Evolutionary conservation across 2,797 vertebrate species (phyloP).

Genomic region (Anguilla marmorata): DNA sequence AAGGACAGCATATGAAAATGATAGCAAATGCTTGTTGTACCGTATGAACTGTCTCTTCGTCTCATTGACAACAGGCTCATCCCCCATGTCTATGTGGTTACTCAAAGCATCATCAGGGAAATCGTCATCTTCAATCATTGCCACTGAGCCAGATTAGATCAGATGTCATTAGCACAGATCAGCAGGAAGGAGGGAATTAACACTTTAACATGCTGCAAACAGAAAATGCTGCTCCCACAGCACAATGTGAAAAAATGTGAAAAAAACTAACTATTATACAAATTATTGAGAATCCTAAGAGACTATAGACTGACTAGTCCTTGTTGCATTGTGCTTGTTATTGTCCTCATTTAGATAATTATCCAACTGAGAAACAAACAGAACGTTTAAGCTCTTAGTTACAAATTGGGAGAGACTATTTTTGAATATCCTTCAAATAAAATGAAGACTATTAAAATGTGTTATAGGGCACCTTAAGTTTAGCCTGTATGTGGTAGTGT

Average conservation of each 20-base stretch:
- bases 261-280: too few species aligned
- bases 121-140: constrained; percentile 73
- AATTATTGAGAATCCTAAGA: background rate
- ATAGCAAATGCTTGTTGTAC: background rate
- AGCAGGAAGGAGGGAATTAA: background rate
- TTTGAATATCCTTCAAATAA: background rate
- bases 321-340: background rate
- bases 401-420: background rate
- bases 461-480: background rate
- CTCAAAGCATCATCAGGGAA: constrained; percentile 88
- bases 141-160: constrained; percentile 53
- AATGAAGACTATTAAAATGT: background rate
- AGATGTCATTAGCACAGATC: background rate
- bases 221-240: background rate
- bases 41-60: constrained; percentile 85
- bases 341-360: background rate
- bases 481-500: background rate
- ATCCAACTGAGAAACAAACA: background rate
- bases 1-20: background rate
- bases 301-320: background rate
- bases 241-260: background rate
- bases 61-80: constrained; percentile 81
- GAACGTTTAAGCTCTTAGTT: background rate
- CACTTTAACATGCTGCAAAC: background rate
- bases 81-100: constrained; percentile 84